Evolutionary conservation across 2,797 vertebrate species (phyloP).

Genomic region (Cetoscarus ocellatus): DNA sequence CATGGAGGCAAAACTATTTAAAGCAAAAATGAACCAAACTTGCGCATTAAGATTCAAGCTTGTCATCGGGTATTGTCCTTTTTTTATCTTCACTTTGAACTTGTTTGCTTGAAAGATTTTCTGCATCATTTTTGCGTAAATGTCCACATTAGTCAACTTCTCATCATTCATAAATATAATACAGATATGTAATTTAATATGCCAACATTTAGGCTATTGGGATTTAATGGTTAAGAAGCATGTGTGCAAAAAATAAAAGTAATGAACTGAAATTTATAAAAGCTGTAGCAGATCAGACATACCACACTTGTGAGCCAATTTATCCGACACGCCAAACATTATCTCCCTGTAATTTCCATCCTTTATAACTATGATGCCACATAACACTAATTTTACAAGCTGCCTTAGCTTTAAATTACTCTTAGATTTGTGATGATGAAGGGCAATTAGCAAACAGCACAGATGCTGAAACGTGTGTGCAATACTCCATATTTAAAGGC

Average conservation of each 20-base stretch:
- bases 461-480: constrained; percentile 60
- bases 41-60: no score
- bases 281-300: constrained; percentile 5
- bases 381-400: constrained; percentile 60
- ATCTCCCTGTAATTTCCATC: constrained; percentile 32
- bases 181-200: not conserved
- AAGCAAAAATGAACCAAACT: no score
- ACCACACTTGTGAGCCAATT: constrained; percentile 20
- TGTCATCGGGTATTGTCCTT: no score
- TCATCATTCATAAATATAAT: no score
- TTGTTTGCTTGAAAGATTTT: no score
- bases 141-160: no score
- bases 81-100: no score
- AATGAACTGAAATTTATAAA: not conserved
- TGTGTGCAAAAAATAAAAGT: not conserved
- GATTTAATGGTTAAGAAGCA: not conserved
- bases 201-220: not conserved
- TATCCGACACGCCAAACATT: constrained; percentile 14
- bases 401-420: constrained; percentile 54
- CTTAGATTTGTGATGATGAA: constrained; percentile 56
- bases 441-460: constrained; percentile 59
- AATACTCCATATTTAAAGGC: constrained; percentile 40
- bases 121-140: no score
- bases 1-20: no score
- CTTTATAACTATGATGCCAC: constrained; percentile 25